These are phyloP conservation scores for Eidolon helvum DNA, from an alignment of 2,113 vertebrate genomes.

Conservation along the genomic window DNA sequence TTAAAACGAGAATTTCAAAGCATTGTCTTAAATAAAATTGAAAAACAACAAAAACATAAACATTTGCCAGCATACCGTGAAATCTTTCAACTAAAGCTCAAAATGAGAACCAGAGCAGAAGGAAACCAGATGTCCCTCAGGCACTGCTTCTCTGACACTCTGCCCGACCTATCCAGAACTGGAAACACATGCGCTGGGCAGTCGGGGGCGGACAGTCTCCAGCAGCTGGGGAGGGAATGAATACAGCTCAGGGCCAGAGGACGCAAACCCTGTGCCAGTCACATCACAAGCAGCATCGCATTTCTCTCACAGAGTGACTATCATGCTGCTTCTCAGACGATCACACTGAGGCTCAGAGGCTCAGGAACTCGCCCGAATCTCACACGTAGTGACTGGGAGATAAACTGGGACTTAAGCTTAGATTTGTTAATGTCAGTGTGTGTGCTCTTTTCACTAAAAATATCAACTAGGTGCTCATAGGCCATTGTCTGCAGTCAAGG, in stretches of 20 bases:
- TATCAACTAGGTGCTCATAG: too few relatives aligned
- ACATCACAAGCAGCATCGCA: fast-evolving
- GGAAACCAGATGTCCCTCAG: background rate
- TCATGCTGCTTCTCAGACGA: background rate
- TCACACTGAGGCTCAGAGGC: background rate
- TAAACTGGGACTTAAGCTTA: too few relatives aligned
- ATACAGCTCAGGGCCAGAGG: too few relatives aligned
- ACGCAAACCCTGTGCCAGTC: fast-evolving
- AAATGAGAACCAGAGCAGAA: background rate
- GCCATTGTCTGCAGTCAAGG: background rate
- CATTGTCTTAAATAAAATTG: background rate
- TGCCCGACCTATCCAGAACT: background rate
- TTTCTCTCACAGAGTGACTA: fast-evolving
- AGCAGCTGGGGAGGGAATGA: background rate
- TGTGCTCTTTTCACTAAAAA: background rate
- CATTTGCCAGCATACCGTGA: background rate
- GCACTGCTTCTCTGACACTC: background rate
- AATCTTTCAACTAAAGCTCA: background rate
- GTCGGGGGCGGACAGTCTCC: fast-evolving
- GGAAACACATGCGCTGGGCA: fast-evolving
- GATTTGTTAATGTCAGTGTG: background rate
- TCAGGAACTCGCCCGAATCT: background rate
- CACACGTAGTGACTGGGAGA: background rate
- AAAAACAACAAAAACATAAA: background rate
- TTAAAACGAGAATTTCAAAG: conserved; percentile 21